A percentile compares a stretch with the other conserved stretches of the same genome.
Conservation (phyloP, 2,797 vertebrate species). For the Ptychadena robeensis region DNA sequence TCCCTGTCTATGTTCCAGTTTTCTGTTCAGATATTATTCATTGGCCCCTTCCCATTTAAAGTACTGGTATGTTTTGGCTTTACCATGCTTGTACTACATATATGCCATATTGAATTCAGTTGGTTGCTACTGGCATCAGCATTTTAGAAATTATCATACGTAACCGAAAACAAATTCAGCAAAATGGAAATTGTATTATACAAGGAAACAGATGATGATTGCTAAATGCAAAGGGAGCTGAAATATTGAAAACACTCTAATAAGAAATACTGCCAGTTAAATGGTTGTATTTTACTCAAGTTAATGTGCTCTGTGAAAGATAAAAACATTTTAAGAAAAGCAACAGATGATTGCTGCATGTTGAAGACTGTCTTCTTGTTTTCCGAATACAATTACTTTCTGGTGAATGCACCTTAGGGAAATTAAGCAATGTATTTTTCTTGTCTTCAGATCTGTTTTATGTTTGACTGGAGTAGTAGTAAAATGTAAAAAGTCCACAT, state of each 20-base stretch:
- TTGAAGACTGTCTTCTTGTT: constrained; percentile 67
- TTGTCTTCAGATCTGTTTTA: constrained; percentile 72
- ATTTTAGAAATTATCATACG: background rate
- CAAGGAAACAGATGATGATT: constrained; percentile 11
- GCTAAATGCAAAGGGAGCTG: background rate
- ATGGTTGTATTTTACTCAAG: constrained; percentile 19
- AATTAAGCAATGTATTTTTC: constrained; percentile 70
- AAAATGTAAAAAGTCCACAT: constrained; percentile 61
- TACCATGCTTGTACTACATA: background rate
- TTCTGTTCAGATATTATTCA: no score
- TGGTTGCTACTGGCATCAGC: background rate
- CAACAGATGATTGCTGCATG: constrained; percentile 63
- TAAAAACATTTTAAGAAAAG: constrained; percentile 63
- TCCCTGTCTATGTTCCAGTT: no score
- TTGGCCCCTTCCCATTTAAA: no score
- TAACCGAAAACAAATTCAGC: background rate
- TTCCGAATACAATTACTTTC: constrained; percentile 70
- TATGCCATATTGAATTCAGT: background rate
- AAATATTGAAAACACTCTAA: constrained; percentile 13
- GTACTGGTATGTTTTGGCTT: no score
- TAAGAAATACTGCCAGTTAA: constrained; percentile 27
- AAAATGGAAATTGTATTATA: background rate
- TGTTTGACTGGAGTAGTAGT: constrained; percentile 66
- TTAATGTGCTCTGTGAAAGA: constrained; percentile 27
- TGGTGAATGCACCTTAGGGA: constrained; percentile 67